phyloP scores from a whole-genome alignment of 64 coral and sea anemone species.

The Trachythela sp. region DNA sequence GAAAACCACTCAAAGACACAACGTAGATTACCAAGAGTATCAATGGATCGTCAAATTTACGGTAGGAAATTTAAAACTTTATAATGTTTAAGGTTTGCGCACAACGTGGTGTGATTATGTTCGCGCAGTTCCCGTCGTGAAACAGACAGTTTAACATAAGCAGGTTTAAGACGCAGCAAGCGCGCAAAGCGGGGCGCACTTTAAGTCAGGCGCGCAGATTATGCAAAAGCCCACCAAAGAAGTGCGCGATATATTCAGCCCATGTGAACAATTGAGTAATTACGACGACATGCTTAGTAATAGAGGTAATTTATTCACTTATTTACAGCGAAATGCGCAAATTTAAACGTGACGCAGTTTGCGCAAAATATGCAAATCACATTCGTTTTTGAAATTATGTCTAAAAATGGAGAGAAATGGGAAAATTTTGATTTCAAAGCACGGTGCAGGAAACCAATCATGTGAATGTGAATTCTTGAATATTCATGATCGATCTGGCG shows the following conservation, averaged over 20 bases:
- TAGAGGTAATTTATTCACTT: neutral
- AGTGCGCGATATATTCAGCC: neutral
- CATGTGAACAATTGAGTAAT: neutral
- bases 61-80: neutral
- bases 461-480: neutral
- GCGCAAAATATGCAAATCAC: neutral
- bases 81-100: neutral
- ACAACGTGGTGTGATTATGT: neutral
- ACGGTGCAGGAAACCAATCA: neutral
- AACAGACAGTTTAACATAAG: neutral
- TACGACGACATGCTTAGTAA: neutral
- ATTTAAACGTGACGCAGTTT: neutral
- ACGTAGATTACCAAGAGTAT: neutral
- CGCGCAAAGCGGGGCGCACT: neutral
- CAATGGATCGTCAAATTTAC: neutral
- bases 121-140: neutral
- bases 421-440: neutral
- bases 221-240: constrained; percentile 11
- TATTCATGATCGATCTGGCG: neutral
- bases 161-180: neutral
- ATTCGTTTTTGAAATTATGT: neutral
- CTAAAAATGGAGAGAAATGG: neutral
- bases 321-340: neutral
- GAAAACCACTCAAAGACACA: neutral
- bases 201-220: neutral